phyloP scores from a whole-genome alignment of 2,113 vertebrate genomes.

The Neolamprologus modestus region DNA sequence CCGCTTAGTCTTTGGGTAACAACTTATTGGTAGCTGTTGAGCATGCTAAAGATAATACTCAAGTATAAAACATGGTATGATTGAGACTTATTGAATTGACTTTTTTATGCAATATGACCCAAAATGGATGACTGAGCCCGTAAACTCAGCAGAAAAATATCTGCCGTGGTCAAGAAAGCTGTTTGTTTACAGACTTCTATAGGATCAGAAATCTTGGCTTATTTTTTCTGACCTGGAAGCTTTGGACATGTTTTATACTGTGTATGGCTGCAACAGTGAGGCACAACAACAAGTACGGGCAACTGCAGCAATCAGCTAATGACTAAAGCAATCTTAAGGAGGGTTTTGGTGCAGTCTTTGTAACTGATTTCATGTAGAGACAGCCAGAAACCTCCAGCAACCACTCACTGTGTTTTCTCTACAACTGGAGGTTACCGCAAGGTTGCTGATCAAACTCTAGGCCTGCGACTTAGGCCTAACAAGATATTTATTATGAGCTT shows the following conservation, averaged over 20 bases:
- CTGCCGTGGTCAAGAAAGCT: background rate
- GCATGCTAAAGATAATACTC: background rate
- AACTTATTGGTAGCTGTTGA: background rate
- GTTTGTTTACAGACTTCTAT: background rate
- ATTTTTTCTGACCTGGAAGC: background rate
- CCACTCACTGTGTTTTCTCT: background rate
- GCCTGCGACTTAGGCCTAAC: background rate
- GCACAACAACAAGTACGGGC: background rate
- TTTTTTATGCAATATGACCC: background rate
- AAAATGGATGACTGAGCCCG: background rate
- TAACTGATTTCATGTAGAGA: background rate
- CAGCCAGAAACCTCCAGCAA: background rate
- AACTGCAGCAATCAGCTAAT: background rate
- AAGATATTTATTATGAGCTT: background rate
- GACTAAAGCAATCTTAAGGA: background rate
- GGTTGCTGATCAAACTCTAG: accelerated
- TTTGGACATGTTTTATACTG: background rate
- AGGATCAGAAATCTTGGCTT: background rate
- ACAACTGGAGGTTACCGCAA: background rate
- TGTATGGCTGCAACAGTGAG: background rate
- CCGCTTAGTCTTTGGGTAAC: background rate
- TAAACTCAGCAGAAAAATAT: background rate
- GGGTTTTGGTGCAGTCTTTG: background rate
- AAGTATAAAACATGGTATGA: background rate
- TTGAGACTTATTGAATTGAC: background rate